A percentile compares a stretch with the other conserved stretches of the same genome.
Conservation (phyloP, 1,140 invertebrate species). For the Schlechtendalia chinensis region DNA sequence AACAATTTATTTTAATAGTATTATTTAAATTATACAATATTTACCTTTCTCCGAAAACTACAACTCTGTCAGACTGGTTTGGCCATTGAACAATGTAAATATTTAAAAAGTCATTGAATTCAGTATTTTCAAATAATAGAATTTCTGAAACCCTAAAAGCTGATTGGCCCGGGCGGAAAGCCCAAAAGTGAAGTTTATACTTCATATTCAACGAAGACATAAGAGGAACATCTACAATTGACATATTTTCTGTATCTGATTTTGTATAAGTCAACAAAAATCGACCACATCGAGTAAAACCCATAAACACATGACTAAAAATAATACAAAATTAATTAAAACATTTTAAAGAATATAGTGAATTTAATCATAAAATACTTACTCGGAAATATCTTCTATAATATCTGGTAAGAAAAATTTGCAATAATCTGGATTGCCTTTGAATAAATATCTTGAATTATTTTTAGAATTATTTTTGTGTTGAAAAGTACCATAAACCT, state of each 20-base stretch:
- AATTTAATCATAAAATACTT: slow-evolving; percentile 3
- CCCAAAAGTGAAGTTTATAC: slow-evolving; percentile 72
- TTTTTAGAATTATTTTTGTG: slow-evolving; percentile 40
- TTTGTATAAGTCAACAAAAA: slow-evolving; percentile 85
- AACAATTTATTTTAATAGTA: neutral
- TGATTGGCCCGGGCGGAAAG: slow-evolving; percentile 64
- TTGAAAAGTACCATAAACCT: slow-evolving; percentile 40
- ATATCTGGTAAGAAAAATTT: slow-evolving; percentile 48
- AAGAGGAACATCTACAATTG: slow-evolving; percentile 56
- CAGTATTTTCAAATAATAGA: slow-evolving; percentile 67
- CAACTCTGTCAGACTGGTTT: slow-evolving; percentile 63
- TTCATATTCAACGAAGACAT: slow-evolving; percentile 57
- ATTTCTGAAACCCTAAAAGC: slow-evolving; percentile 68
- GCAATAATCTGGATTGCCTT: slow-evolving; percentile 43
- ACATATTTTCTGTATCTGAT: slow-evolving; percentile 53
- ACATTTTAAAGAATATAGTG: neutral
- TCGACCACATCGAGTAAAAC: slow-evolving; percentile 87
- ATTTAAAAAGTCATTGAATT: slow-evolving; percentile 63
- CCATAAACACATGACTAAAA: slow-evolving; percentile 79
- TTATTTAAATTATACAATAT: slow-evolving; percentile 38
- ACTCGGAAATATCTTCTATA: slow-evolving; percentile 50
- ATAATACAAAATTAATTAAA: neutral
- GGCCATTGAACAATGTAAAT: slow-evolving; percentile 72
- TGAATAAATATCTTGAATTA: slow-evolving; percentile 48
- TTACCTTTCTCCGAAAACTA: slow-evolving; percentile 69